These are phyloP conservation scores for Ruditapes philippinarum DNA, from an alignment of 1,140 invertebrate species.

Conservation along the genomic window DNA sequence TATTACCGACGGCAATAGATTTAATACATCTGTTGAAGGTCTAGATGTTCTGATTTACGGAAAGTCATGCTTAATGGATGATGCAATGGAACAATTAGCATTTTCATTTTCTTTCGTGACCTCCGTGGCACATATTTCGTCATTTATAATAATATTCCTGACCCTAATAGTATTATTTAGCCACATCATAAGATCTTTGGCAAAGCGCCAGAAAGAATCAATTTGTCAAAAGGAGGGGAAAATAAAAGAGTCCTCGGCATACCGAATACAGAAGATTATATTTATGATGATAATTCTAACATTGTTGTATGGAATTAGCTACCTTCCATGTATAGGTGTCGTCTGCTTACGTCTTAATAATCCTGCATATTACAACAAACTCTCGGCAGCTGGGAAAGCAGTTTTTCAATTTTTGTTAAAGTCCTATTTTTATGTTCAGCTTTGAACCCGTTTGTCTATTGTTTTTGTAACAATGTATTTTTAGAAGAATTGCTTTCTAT, in stretches of 20 bases:
- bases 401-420: conserved; percentile 4
- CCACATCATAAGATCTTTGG: neutral
- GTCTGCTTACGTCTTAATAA: neutral
- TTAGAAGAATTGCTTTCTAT: neutral
- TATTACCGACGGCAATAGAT: neutral
- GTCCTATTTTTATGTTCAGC: conserved; percentile 25
- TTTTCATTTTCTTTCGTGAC: neutral
- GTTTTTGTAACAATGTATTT: conserved; percentile 45
- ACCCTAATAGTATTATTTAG: conserved; percentile 12
- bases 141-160: neutral
- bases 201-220: neutral
- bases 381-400: neutral
- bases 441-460: conserved; percentile 26
- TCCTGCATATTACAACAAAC: neutral
- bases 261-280: conserved; percentile 21
- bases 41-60: neutral
- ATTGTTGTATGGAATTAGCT: conserved; percentile 8
- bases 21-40: neutral
- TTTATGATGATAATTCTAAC: conserved; percentile 33
- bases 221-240: conserved; percentile 8
- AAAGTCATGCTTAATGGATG: conserved; percentile 27
- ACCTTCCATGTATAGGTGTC: neutral
- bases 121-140: neutral
- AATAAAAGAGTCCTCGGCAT: neutral
- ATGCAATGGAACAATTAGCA: neutral